phyloP scores from a whole-genome alignment of 1,140 invertebrate genomes.

The Drosophila insularis region DNA sequence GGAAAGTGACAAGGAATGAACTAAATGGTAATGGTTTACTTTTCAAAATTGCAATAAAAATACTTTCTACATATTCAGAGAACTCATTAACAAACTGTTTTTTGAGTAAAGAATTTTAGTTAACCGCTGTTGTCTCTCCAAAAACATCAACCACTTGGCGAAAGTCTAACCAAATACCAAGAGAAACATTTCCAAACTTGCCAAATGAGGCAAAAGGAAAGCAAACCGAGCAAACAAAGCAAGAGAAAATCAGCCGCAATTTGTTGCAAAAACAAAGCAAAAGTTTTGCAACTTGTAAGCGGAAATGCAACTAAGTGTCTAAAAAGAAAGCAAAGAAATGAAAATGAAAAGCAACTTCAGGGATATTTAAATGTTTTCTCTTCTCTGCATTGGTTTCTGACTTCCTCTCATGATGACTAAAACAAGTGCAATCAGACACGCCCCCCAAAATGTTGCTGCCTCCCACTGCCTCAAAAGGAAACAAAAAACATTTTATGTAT shows the following conservation, averaged over 20 bases:
- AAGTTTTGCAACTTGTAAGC: slow-evolving; percentile 31
- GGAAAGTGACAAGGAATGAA: neutral
- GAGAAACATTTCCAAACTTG: slow-evolving; percentile 31
- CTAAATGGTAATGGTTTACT: neutral
- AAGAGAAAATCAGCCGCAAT: slow-evolving; percentile 53
- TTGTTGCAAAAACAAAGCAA: slow-evolving; percentile 66
- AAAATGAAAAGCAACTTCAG: slow-evolving; percentile 19
- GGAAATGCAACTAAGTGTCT: slow-evolving; percentile 58
- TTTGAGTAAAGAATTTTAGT: neutral
- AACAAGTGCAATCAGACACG: slow-evolving; percentile 10
- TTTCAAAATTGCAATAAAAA: neutral
- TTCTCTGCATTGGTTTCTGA: neutral
- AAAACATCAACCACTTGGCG: neutral
- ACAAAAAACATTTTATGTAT: neutral
- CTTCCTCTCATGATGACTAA: neutral
- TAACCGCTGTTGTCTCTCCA: neutral
- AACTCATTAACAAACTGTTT: neutral
- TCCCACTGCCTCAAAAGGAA: neutral
- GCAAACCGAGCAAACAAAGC: slow-evolving; percentile 20
- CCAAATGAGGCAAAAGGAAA: slow-evolving; percentile 34
- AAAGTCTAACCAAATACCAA: slow-evolving; percentile 4
- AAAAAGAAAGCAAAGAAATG: neutral
- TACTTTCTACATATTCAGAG: neutral
- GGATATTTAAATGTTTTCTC: slow-evolving; percentile 47
- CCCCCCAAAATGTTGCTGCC: slow-evolving; percentile 6